Evolutionary conservation across 2,888 invertebrate species (phyloP).

Genomic region (Ochlodes sylvanus): DNA sequence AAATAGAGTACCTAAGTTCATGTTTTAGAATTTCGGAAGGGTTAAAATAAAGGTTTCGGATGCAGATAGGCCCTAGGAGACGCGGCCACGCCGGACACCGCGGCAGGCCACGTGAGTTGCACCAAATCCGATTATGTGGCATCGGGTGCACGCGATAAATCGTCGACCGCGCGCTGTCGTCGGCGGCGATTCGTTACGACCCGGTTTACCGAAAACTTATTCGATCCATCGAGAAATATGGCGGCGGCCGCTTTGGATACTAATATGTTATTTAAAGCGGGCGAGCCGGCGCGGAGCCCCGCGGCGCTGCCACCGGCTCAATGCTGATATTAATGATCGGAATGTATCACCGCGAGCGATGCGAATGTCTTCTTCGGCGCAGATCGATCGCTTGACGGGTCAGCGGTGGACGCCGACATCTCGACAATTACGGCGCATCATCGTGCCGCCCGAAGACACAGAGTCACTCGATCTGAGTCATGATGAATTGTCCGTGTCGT

Average conservation of each 20-base stretch:
- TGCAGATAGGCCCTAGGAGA: too few species aligned
- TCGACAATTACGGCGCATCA: not conserved
- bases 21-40: too few species aligned
- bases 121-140: slow-evolving; percentile 73
- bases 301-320: slow-evolving; percentile 74
- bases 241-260: slow-evolving; percentile 75
- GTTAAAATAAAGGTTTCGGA: too few species aligned
- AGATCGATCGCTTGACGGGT: slow-evolving; percentile 49
- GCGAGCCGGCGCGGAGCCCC: slow-evolving; percentile 64
- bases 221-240: slow-evolving; percentile 70
- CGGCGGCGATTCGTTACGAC: slow-evolving; percentile 76
- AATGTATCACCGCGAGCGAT: slow-evolving; percentile 67
- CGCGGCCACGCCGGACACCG: not conserved
- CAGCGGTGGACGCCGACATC: slow-evolving; percentile 38
- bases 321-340: slow-evolving; percentile 76
- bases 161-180: slow-evolving; percentile 67
- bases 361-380: slow-evolving; percentile 68
- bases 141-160: slow-evolving; percentile 79
- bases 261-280: slow-evolving; percentile 78
- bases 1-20: too few species aligned
- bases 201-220: slow-evolving; percentile 72
- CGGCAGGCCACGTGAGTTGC: slow-evolving; percentile 46
- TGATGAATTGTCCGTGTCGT: too few species aligned
- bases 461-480: too few species aligned
- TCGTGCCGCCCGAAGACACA: too few species aligned